These are phyloP conservation scores for Carcinoscorpius rotundicauda DNA, from an alignment of 1,140 invertebrate genomes.

Conservation along the genomic window DNA sequence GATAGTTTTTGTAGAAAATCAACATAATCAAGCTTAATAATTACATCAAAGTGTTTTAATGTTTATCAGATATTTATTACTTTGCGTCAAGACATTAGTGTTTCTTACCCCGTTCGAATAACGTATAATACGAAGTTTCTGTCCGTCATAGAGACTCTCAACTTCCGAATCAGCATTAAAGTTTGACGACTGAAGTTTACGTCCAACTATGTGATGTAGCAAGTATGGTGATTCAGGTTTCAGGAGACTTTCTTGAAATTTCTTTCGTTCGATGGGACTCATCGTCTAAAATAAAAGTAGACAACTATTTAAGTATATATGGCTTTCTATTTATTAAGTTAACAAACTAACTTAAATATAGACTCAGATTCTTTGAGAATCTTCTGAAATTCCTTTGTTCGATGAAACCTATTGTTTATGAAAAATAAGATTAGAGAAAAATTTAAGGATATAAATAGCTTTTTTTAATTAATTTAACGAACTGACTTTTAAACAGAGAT, in stretches of 20 bases:
- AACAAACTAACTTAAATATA: too few relatives aligned
- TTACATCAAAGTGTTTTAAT: background rate
- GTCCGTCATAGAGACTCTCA: constrained; percentile 28
- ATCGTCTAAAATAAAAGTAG: constrained; percentile 8
- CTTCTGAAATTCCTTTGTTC: too few relatives aligned
- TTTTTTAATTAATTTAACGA: too few relatives aligned
- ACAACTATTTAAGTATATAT: too few relatives aligned
- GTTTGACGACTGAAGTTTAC: constrained; percentile 32
- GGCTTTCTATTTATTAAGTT: too few relatives aligned
- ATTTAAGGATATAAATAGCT: too few relatives aligned
- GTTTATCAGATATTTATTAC: background rate
- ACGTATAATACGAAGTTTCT: constrained; percentile 39
- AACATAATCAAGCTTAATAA: background rate
- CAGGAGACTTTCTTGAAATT: constrained; percentile 26
- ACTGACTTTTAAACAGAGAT: too few relatives aligned
- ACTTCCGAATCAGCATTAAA: constrained; percentile 33
- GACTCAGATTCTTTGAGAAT: too few relatives aligned
- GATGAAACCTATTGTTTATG: too few relatives aligned
- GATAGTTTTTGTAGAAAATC: background rate
- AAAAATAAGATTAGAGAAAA: too few relatives aligned
- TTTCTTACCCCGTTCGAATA: constrained; percentile 37
- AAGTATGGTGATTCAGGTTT: constrained; percentile 32
- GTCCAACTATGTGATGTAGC: constrained; percentile 34
- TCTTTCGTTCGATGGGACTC: constrained; percentile 11
- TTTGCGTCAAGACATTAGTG: too few relatives aligned